phyloP scores from a whole-genome alignment of 1,140 invertebrate genomes.

The Anthonomus grandis region DNA sequence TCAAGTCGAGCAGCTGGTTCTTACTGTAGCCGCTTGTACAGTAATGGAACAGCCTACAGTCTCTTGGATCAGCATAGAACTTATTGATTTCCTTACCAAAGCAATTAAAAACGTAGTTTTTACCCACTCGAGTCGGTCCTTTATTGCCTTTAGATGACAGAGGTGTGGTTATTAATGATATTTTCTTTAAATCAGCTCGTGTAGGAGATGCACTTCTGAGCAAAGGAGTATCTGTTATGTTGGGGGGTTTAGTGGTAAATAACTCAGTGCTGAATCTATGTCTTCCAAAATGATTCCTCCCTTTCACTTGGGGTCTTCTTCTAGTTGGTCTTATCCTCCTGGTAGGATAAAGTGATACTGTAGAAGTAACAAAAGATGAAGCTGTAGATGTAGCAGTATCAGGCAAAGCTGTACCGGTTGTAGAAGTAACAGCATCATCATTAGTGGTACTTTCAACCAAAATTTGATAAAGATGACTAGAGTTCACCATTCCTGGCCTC shows the following conservation, averaged over 20 bases:
- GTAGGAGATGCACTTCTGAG: conserved; percentile 41
- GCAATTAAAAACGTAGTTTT: conserved; percentile 53
- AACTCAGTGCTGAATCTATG: conserved; percentile 35
- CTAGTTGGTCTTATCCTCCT: conserved; percentile 6
- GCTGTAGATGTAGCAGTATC: too few relatives aligned
- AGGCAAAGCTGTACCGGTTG: too few relatives aligned
- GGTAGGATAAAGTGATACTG: conserved; percentile 4
- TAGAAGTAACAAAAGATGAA: conserved; percentile 6
- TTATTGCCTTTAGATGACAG: conserved; percentile 21
- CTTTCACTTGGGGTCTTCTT: conserved; percentile 15
- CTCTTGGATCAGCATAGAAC: conserved; percentile 57
- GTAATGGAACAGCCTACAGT: conserved; percentile 60
- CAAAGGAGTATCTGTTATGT: conserved; percentile 38
- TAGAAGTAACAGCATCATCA: background rate
- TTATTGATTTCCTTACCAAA: conserved; percentile 55
- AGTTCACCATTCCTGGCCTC: conserved; percentile 7
- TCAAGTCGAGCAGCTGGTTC: conserved; percentile 57
- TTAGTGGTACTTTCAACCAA: conserved; percentile 18
- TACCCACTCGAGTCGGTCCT: conserved; percentile 15
- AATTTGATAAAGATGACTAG: conserved; percentile 23
- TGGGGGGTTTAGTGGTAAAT: conserved; percentile 13
- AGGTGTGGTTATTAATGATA: conserved; percentile 38
- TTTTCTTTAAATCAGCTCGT: conserved; percentile 24
- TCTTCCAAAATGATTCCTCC: conserved; percentile 17
- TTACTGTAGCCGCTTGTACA: conserved; percentile 57